Conservation (phyloP, 2,797 vertebrate species). For the Pygocentrus nattereri region DNA sequence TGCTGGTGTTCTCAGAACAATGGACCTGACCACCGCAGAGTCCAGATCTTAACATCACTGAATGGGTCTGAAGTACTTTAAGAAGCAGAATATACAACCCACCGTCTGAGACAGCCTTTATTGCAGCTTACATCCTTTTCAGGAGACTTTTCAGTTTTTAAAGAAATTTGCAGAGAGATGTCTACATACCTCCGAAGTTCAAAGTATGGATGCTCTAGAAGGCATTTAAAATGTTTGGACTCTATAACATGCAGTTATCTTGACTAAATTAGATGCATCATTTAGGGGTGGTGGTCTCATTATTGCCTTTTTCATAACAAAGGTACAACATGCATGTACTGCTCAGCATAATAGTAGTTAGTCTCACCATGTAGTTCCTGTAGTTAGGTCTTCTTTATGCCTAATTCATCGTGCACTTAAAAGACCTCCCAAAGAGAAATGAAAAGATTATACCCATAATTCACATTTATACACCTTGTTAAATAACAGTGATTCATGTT, state of each 20-base stretch:
- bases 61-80: too few relatives aligned
- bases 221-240: neutral
- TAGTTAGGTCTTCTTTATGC: slow-evolving; percentile 27
- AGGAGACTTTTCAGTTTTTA: too few relatives aligned
- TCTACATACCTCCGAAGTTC: too few relatives aligned
- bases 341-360: neutral
- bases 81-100: too few relatives aligned
- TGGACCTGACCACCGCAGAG: too few relatives aligned
- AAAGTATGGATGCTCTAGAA: too few relatives aligned
- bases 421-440: slow-evolving; percentile 45
- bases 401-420: slow-evolving; percentile 43
- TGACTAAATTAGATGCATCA: neutral
- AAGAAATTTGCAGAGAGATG: too few relatives aligned
- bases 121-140: too few relatives aligned
- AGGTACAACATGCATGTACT: slow-evolving; percentile 2
- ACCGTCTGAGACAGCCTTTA: too few relatives aligned
- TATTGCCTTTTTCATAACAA: neutral
- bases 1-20: too few relatives aligned
- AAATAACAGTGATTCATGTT: slow-evolving; percentile 70
- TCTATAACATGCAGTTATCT: neutral
- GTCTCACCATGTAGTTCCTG: slow-evolving; percentile 12
- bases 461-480: slow-evolving; percentile 73
- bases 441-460: slow-evolving; percentile 65
- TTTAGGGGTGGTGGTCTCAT: neutral
- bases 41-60: too few relatives aligned